Evolutionary conservation across 1,140 invertebrate genomes (phyloP), one percentile per base, ranked within the genome.

Genomic region (Nasonia giraulti): DNA sequence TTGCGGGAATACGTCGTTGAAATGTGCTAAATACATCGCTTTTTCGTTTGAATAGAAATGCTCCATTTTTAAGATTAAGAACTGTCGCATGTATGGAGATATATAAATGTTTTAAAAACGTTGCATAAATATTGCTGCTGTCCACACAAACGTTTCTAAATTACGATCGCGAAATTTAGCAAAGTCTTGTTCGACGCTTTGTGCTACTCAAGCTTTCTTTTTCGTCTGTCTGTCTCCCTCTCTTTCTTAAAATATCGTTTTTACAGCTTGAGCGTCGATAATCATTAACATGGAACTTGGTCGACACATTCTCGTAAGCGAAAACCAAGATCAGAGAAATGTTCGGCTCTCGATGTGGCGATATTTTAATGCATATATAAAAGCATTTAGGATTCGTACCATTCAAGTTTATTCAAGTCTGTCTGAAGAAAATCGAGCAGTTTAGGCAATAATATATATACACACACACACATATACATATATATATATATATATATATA

Each of bases 191-290:
- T 44, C 5, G 55, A 62, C 17, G 55, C 17, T n/a, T 20, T 62
- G 17, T 62, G 17, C 20, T 62, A 55, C 50, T 12, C 12, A 55
- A 14, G 50, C 17, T 66, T 80, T 85, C 7, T 83, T 7, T 27
- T 75, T 14, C n/a, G 12, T 71, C 79, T n/a, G 20, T 82, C 40
- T 2, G 17, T 33, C 50, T 17, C 27, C 27, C 40, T 73, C 23
- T 73, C n/a, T 76, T 17, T 66, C 47, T 82, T 86, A 86, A 75
- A 82, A 75, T 83, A 82, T 85, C 10, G 69, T 80, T 86, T 50
- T 84, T 83, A 77, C 69, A 80, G 20, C 37, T 80, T 86, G 44
- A 76, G 37, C 82, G 40, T 79, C 37, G 77, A 83, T 80, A 75
- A 83, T 76, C 11, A 78, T 84, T 77, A 77, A 80, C 71, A 84